These are phyloP conservation scores for Muscicapa comitata DNA, from an alignment of 2,797 vertebrate species.

Conservation along the genomic window DNA sequence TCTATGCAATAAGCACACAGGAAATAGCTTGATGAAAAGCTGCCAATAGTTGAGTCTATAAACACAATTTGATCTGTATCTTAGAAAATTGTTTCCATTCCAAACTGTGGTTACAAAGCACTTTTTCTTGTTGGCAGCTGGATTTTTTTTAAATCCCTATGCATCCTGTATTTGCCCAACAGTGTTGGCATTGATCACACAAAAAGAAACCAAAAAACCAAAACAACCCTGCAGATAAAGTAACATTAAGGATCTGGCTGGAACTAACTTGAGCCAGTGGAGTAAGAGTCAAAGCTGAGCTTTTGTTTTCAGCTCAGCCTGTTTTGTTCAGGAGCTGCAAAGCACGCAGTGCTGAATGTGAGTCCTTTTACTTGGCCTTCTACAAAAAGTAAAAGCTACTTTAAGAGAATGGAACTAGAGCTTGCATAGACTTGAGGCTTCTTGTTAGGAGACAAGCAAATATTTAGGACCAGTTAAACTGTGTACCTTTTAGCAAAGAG, in stretches of 20 bases:
- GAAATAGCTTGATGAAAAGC: slow-evolving; percentile 65
- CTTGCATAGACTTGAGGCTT: not conserved
- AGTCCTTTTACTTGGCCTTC: not conserved
- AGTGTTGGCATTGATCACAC: slow-evolving; percentile 16
- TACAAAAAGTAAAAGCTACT: not conserved
- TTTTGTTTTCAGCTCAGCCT: slow-evolving; percentile 39
- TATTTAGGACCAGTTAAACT: not conserved
- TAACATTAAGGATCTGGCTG: slow-evolving; percentile 21
- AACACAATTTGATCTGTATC: slow-evolving; percentile 73
- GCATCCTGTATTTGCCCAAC: slow-evolving; percentile 19
- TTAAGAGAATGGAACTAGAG: not conserved
- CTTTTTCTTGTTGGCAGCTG: slow-evolving; percentile 63
- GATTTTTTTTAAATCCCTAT: slow-evolving; percentile 19
- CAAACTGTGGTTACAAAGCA: slow-evolving; percentile 62
- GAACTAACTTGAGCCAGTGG: slow-evolving; percentile 18
- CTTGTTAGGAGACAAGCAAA: not conserved
- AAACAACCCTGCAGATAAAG: not conserved
- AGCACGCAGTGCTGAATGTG: not conserved
- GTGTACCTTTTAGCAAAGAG: not conserved
- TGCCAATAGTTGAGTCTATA: slow-evolving; percentile 66
- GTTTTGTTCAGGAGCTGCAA: slow-evolving; percentile 30
- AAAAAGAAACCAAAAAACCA: not conserved
- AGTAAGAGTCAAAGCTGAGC: slow-evolving; percentile 12
- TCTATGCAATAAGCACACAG: slow-evolving; percentile 65
- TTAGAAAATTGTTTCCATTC: slow-evolving; percentile 72